Percentiles rank a stretch among this genome's conserved stretches.
Conservation (phyloP, 2,113 vertebrate species). For the Equus quagga region DNA sequence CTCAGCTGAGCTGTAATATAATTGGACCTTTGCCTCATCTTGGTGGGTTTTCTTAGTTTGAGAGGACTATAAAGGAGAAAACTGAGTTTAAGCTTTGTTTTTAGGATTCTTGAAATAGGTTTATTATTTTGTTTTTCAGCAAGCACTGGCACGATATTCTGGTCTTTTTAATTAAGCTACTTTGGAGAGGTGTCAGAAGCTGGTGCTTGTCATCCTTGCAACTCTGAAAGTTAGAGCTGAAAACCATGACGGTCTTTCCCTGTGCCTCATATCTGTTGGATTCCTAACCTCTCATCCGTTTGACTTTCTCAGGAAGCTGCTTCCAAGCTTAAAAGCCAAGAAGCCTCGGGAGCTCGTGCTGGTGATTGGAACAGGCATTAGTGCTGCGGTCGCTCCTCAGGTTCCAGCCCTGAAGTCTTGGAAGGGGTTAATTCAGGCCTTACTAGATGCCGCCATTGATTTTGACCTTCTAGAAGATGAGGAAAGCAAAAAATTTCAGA, state of each 20-base stretch:
- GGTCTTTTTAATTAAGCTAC: background rate
- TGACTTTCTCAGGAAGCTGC: conserved; percentile 91
- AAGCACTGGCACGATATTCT: background rate
- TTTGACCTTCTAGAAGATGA: conserved; percentile 97
- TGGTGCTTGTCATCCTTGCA: background rate
- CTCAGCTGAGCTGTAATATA: background rate
- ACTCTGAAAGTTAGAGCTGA: background rate
- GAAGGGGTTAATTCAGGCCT: conserved; percentile 97
- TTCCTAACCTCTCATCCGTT: background rate
- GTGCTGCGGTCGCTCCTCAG: conserved; percentile 96
- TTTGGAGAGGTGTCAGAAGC: conserved; percentile 15
- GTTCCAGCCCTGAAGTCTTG: conserved; percentile 96
- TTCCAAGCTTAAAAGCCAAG: conserved; percentile 97
- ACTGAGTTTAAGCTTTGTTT: background rate
- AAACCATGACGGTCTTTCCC: rapidly evolving
- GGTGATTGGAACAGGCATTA: conserved; percentile 97
- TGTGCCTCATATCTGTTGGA: background rate
- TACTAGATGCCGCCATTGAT: conserved; percentile 96
- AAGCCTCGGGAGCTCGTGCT: conserved; percentile 95
- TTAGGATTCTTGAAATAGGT: background rate
- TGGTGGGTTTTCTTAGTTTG: conserved; percentile 49
- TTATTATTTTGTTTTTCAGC: conserved; percentile 14
- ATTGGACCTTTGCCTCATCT: conserved; percentile 13
- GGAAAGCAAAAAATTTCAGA: conserved; percentile 95
- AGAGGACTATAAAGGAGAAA: conserved; percentile 20